Evolutionary conservation across 2,888 invertebrate species (phyloP), one percentile per base, ranked within the genome.

Genomic region (Omphaloscelis lunosa): DNA sequence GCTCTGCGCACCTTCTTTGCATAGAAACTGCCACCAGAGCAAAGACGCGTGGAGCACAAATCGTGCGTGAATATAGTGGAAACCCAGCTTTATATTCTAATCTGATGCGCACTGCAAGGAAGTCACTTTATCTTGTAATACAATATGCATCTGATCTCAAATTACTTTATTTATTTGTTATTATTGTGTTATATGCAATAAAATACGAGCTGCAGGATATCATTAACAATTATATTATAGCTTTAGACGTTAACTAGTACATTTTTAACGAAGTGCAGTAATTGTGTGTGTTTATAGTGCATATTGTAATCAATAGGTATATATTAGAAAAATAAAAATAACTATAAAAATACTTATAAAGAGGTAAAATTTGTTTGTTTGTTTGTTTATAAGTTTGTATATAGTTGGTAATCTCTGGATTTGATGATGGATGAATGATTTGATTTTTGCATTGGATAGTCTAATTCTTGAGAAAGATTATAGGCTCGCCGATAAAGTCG

Each of bases 241-340:
- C 17, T 66, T 53, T n/a, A 62, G 9, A 17, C 15, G 58, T 41
- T 58, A 74, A 68, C 63, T 68, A 72, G 34, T 74, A 39, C 4
- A 29, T 48, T 34, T 20, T 29, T 41, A 29, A 29, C 39, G 2
- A 72, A 66, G 9, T 67, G 56, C 48, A 62, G 39, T 56, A 34
- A 62, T 79, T 67, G 1, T 1, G 20, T 29, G 15, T 39, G 58
- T 34, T 77, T 45, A 29, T 61, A 65, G 1, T 66, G 58, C 20
- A 4, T n/a, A 27, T 51, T 20, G 39, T 58, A 20, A n/a, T n/a
- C n/a, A n/a, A n/a, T n/a, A n/a, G n/a, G n/a, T n/a, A n/a, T n/a
- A n/a, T n/a, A n/a, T n/a, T n/a, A n/a, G n/a, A n/a, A n/a, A n/a
- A n/a, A n/a, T n/a, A n/a, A n/a, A n/a, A n/a, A n/a, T n/a, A n/a